A percentile compares a stretch with the other conserved stretches of the same genome.
phyloP scores from a whole-genome alignment of 2,888 invertebrate genomes.

The Drosophila birchii region DNA sequence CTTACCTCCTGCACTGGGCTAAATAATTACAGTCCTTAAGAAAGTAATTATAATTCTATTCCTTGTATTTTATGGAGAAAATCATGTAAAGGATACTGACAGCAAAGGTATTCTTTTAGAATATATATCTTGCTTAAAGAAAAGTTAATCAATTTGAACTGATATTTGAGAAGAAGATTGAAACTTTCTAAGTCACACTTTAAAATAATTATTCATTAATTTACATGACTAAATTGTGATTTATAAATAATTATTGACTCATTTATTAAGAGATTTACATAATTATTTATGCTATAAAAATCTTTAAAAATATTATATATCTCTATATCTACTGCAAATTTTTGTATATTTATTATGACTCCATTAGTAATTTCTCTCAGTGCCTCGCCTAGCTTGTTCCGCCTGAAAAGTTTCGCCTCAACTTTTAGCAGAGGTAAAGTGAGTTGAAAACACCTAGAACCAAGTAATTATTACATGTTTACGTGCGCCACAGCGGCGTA shows the following conservation, averaged over 20 bases:
- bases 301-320: too few relatives aligned
- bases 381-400: slow-evolving; percentile 15
- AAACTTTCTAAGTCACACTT: not conserved
- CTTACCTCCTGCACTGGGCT: slow-evolving; percentile 8
- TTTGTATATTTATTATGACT: too few relatives aligned
- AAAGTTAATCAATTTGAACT: not conserved
- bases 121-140: not conserved
- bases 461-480: slow-evolving; percentile 77
- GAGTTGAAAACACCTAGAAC: slow-evolving; percentile 61
- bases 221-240: too few relatives aligned
- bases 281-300: too few relatives aligned
- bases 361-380: not conserved
- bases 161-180: not conserved
- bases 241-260: not conserved
- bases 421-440: slow-evolving; percentile 40
- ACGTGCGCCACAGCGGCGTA: slow-evolving; percentile 43
- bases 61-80: not conserved
- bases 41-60: not conserved
- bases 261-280: not conserved
- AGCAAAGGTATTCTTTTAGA: not conserved
- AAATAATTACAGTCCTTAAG: slow-evolving; percentile 1
- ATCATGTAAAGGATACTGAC: too few relatives aligned
- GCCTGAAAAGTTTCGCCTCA: slow-evolving; percentile 44
- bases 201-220: not conserved
- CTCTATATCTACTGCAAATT: too few relatives aligned